These are phyloP conservation scores for Marmota monax DNA, from an alignment of 2,113 vertebrate species.

Conservation along the genomic window DNA sequence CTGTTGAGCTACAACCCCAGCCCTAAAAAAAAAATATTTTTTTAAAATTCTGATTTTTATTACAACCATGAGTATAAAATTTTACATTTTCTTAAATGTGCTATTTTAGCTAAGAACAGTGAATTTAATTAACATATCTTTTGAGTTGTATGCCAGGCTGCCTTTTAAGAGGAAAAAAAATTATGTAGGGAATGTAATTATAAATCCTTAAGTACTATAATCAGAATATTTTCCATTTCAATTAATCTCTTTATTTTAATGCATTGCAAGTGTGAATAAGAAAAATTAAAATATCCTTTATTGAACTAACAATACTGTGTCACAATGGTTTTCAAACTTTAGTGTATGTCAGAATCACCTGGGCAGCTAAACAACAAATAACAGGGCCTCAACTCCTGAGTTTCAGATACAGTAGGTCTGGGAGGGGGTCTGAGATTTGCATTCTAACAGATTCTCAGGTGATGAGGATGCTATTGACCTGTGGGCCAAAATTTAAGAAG, in stretches of 20 bases:
- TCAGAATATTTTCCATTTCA: constrained; percentile 48
- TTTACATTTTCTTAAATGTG: not conserved
- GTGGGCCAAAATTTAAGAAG: not conserved
- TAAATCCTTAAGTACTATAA: not conserved
- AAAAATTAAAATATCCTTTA: constrained; percentile 13
- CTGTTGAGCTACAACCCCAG: no score
- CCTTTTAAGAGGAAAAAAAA: not conserved
- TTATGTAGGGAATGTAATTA: not conserved
- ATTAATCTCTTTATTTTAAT: not conserved
- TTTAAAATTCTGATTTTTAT: not conserved
- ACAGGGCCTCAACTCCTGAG: not conserved
- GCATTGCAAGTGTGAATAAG: not conserved
- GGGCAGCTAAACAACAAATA: not conserved
- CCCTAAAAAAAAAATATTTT: no score
- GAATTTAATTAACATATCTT: constrained; percentile 9
- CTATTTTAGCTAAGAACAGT: constrained; percentile 42
- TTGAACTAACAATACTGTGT: not conserved
- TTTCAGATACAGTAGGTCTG: not conserved
- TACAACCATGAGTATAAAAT: not conserved
- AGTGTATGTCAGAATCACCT: not conserved
- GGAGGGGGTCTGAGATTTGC: not conserved
- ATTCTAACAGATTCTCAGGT: not conserved
- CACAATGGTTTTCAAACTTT: not conserved
- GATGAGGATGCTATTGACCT: not conserved
- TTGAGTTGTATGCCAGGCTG: not conserved